These are phyloP conservation scores for Eudyptes chrysolophus DNA, from an alignment of 2,113 vertebrate species.

Conservation along the genomic window DNA sequence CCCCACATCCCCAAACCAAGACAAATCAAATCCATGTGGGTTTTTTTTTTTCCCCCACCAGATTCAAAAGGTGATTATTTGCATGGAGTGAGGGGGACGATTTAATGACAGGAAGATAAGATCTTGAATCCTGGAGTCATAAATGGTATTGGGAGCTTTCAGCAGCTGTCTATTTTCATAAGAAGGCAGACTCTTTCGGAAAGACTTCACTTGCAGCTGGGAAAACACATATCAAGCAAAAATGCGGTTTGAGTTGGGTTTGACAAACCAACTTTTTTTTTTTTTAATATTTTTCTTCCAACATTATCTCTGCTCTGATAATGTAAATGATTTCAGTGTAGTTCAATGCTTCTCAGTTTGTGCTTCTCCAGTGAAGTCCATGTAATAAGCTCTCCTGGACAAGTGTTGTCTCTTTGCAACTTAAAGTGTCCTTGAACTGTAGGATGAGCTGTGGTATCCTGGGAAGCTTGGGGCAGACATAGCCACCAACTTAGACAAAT, in stretches of 20 bases:
- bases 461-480: neutral
- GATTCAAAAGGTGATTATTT: neutral
- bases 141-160: neutral
- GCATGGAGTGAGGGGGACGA: neutral
- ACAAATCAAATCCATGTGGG: neutral
- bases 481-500: neutral
- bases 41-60: neutral
- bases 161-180: neutral
- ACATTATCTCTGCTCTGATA: neutral
- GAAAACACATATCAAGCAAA: neutral
- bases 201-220: neutral
- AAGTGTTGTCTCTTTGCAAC: neutral
- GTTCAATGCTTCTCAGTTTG: neutral
- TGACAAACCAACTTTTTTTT: neutral
- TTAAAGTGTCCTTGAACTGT: neutral
- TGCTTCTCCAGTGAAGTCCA: neutral
- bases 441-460: neutral
- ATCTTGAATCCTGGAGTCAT: neutral
- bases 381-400: neutral
- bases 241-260: neutral
- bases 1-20: neutral
- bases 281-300: neutral
- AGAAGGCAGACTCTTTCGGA: neutral
- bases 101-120: neutral
- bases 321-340: neutral